phyloP scores from a whole-genome alignment of 2,888 invertebrate genomes.

The Diaphora mendica region DNA sequence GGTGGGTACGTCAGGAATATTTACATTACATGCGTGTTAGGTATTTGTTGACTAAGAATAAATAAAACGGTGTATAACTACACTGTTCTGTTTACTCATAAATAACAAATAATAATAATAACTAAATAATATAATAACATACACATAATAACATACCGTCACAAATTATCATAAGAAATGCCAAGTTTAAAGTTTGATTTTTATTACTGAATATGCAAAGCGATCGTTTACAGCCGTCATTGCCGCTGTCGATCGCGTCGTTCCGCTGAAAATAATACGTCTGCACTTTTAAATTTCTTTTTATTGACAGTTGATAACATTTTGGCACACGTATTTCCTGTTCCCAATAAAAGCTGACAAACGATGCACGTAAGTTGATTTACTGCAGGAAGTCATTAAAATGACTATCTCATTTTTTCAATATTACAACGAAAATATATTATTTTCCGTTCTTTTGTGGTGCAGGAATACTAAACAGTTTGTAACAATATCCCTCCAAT shows the following conservation, averaged over 20 bases:
- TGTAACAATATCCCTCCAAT: slow-evolving; percentile 55
- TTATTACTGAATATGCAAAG: slow-evolving; percentile 1
- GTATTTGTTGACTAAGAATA: neutral
- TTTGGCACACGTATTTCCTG: slow-evolving; percentile 34
- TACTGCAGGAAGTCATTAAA: slow-evolving; percentile 2
- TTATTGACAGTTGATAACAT: slow-evolving; percentile 23
- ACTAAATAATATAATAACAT: too few relatives aligned
- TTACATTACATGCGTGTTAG: slow-evolving; percentile 21
- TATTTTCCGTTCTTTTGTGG: slow-evolving; percentile 43
- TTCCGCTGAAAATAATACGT: neutral
- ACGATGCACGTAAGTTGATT: neutral
- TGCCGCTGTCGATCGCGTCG: neutral
- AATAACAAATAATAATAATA: neutral
- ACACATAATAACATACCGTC: neutral
- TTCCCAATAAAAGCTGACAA: slow-evolving; percentile 10
- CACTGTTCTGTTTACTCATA: neutral
- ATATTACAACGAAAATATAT: slow-evolving; percentile 34
- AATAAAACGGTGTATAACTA: neutral
- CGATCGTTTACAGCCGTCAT: neutral
- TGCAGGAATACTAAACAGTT: slow-evolving; percentile 50
- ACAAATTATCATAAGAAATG: neutral
- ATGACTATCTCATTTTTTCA: slow-evolving; percentile 37
- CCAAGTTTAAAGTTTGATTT: neutral
- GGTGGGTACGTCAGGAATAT: slow-evolving; percentile 19
- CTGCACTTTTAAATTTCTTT: neutral